Percentiles rank a stretch among this genome's conserved stretches.
These are phyloP conservation scores for Theretra japonica DNA, from an alignment of 2,888 invertebrate genomes.

Conservation along the genomic window DNA sequence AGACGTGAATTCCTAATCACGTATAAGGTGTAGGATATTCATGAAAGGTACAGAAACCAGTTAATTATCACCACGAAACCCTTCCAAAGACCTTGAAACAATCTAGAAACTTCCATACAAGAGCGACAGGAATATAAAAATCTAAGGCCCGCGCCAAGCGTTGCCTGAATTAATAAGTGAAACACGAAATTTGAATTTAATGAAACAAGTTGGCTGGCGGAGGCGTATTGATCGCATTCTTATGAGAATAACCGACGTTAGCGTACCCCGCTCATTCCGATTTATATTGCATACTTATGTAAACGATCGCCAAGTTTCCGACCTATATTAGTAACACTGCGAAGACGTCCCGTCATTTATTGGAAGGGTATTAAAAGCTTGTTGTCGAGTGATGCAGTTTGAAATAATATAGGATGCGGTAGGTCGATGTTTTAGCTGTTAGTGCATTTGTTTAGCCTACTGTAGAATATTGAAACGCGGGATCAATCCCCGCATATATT, in stretches of 20 bases:
- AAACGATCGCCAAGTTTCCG: neutral
- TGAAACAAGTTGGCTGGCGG: conserved; percentile 83
- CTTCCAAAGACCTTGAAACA: conserved; percentile 48
- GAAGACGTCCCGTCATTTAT: neutral
- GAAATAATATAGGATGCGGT: too few species aligned
- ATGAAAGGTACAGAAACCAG: conserved; percentile 43
- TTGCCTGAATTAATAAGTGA: conserved; percentile 83
- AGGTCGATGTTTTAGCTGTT: too few species aligned
- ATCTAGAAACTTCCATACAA: conserved; percentile 53
- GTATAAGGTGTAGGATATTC: neutral
- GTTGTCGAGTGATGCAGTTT: neutral
- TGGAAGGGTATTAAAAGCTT: neutral
- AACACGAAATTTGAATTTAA: conserved; percentile 86
- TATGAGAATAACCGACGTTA: conserved; percentile 57
- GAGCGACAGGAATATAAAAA: conserved; percentile 74
- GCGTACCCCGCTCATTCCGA: conserved; percentile 45
- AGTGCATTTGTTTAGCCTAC: too few species aligned
- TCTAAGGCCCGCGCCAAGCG: conserved; percentile 71
- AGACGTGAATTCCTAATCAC: too few species aligned
- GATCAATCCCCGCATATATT: too few species aligned
- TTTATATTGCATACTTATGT: conserved; percentile 37
- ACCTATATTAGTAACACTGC: conserved; percentile 5
- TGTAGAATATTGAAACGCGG: too few species aligned
- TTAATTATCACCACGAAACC: conserved; percentile 54
- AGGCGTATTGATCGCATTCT: conserved; percentile 72